Conservation (phyloP, 2,113 vertebrate species). For the Sitta europaea region DNA sequence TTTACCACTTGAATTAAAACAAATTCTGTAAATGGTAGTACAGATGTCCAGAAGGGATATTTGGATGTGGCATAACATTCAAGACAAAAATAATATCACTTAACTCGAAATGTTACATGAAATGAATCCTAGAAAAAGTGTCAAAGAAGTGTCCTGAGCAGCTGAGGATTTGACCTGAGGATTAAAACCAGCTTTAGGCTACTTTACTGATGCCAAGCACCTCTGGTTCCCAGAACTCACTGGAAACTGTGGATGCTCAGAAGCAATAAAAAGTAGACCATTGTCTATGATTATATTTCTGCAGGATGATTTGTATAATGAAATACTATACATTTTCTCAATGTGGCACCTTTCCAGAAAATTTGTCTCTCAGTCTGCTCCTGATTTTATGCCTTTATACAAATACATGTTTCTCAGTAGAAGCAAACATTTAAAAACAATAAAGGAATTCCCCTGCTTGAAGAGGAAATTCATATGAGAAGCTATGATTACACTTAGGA, state of each 20-base stretch:
- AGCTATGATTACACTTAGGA: not conserved
- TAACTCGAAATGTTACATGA: not conserved
- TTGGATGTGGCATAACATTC: not conserved
- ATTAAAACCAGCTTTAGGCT: slow-evolving; percentile 19
- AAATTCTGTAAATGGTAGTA: not conserved
- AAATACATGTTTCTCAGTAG: not conserved
- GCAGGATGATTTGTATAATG: not conserved
- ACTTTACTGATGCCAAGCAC: not conserved
- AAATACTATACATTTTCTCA: not conserved
- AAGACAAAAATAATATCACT: not conserved
- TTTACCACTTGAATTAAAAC: not conserved
- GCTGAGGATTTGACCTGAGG: slow-evolving; percentile 6
- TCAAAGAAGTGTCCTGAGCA: not conserved
- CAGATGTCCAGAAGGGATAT: not conserved
- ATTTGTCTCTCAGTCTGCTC: not conserved
- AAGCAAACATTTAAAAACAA: slow-evolving; percentile 22
- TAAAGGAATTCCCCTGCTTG: slow-evolving; percentile 23
- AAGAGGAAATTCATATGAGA: not conserved
- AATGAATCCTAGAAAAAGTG: not conserved
- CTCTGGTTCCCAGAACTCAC: slow-evolving; percentile 14
- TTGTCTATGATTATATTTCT: slow-evolving; percentile 20
- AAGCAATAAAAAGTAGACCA: slow-evolving; percentile 21
- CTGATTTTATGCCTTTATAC: slow-evolving; percentile 19
- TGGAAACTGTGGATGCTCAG: not conserved
- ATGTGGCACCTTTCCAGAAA: slow-evolving; percentile 8